Evolutionary conservation across 1,140 invertebrate species (phyloP), one percentile per base, ranked within the genome.

Genomic region (Eurosta solidaginis): DNA sequence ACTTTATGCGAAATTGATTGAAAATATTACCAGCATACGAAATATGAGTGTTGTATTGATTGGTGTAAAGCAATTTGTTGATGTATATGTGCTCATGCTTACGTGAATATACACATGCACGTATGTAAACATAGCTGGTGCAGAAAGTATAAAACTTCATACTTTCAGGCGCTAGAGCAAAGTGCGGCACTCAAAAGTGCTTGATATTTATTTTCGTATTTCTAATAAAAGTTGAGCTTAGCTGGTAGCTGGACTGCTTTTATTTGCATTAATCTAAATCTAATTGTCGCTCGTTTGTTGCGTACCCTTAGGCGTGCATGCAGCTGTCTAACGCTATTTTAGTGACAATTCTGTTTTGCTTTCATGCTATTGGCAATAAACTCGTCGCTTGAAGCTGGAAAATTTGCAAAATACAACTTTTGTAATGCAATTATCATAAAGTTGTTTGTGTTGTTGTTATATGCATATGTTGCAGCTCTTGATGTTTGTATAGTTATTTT

Each of bases 1-100:
- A 20, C 59, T 68, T 42, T 68, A 68, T 68, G 59, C 59, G 20
- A 36, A 68, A 40, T 68, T 68, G 59, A 68, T 68, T 68, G 59
- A 40, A 68, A 68, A 40, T 33, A 68, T 40, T 20, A 6, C 25
- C 20, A 17, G 59, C 12, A 68, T 68, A 9, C 59, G 12, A 36
- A 40, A 68, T 68, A 20, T 20, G 33, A 22, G 33, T 68, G n/a
- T 29, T 33, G 22, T 68, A 68, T 68, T 40, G 59, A 68, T 68
- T 29, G 54, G 1, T 20, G 59, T n/a, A 12, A 22, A 36, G 7
- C 29, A 7, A 63, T 17, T 3, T 63, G 59, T n/a, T 10, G 20
- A 33, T 40, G 12, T 68, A 20, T 20, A 3, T 40, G n/a, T 68
- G 33, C 17, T 14, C 12, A 36, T 10, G 17, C 47, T n/a, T n/a